These are phyloP conservation scores for Leptobrachium leishanense DNA, from an alignment of 2,113 vertebrate species.

Conservation along the genomic window DNA sequence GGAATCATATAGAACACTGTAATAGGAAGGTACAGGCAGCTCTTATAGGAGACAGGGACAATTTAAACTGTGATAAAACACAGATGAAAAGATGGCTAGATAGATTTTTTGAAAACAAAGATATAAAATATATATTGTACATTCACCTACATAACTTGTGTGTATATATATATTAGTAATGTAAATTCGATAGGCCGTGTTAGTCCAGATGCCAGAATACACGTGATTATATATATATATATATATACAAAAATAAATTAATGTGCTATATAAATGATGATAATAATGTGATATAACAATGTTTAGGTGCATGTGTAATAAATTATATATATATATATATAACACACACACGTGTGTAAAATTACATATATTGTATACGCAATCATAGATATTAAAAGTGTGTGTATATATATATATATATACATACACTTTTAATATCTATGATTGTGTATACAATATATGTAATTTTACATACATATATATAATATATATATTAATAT, in stretches of 20 bases:
- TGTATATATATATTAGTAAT: not conserved
- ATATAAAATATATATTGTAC: not conserved
- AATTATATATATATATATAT: slow-evolving; percentile 10
- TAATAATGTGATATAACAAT: no score
- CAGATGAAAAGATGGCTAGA: not conserved
- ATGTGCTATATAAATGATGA: not conserved
- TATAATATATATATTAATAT: not conserved
- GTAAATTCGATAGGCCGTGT: no score
- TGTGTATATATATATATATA: not conserved
- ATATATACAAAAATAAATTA: not conserved
- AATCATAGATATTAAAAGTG: not conserved
- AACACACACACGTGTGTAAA: not conserved
- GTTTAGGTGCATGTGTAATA: no score
- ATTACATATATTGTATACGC: not conserved
- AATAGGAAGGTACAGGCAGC: slow-evolving; percentile 34
- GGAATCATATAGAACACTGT: slow-evolving; percentile 38
- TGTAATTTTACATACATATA: not conserved
- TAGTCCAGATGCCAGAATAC: no score
- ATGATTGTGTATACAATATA: not conserved
- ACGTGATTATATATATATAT: not conserved
- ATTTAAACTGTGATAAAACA: slow-evolving; percentile 1
- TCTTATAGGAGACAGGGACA: slow-evolving; percentile 1
- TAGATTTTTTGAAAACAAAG: not conserved
- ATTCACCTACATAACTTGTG: not conserved
- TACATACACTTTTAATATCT: not conserved